Conservation (phyloP, 2,113 vertebrate species). For the Salminus brasiliensis region DNA sequence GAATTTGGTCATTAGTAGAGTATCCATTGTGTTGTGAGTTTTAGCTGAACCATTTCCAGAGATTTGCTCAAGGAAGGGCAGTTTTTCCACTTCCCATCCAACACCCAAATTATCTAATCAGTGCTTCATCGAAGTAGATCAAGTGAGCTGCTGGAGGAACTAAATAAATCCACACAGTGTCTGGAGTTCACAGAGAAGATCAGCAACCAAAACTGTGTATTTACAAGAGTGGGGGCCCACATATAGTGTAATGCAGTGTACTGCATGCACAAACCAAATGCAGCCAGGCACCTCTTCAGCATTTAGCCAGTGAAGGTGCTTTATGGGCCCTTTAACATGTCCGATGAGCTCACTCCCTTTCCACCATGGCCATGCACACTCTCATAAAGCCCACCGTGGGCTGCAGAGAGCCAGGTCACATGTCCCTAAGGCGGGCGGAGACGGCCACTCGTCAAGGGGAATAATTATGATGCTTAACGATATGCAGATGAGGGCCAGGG, state of each 20-base stretch:
- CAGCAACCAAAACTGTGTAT: no score
- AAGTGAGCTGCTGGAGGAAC: no score
- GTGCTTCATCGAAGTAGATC: no score
- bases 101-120: no score
- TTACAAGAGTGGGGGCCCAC: background rate
- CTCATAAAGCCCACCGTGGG: conserved; percentile 30
- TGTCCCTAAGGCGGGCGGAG: conserved; percentile 79
- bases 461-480: conserved; percentile 87
- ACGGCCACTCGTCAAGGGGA: conserved; percentile 84
- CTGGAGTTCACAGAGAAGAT: no score
- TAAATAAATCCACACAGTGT: no score
- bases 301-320: conserved; percentile 21
- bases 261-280: conserved; percentile 1
- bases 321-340: conserved; percentile 51
- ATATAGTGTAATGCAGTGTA: conserved; percentile 1
- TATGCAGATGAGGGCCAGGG: conserved; percentile 91
- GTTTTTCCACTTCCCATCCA: no score
- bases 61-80: no score
- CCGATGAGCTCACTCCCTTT: conserved; percentile 55
- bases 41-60: no score
- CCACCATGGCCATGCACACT: conserved; percentile 58
- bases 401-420: conserved; percentile 81
- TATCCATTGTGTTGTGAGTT: no score
- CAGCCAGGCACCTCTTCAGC: background rate
- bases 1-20: no score